phyloP scores from a whole-genome alignment of 2,113 vertebrate genomes.

The Connochaetes taurinus region DNA sequence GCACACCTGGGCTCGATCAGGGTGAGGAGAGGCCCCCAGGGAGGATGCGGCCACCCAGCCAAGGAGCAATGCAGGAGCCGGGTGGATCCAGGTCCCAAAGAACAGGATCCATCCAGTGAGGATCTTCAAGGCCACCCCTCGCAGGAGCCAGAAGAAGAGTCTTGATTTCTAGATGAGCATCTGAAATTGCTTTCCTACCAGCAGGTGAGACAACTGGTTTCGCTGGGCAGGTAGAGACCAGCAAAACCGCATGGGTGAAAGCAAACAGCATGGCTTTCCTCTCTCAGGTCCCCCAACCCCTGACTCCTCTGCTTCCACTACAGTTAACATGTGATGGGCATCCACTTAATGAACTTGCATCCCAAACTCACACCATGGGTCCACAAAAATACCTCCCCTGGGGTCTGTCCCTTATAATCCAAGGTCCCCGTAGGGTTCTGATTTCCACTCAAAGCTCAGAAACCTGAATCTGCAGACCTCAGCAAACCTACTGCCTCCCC shows the following conservation, averaged over 20 bases:
- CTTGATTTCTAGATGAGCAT: not conserved
- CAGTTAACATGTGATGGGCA: not conserved
- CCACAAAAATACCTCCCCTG: not conserved
- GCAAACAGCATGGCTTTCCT: not conserved
- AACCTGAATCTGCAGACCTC: not conserved
- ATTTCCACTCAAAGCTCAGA: not conserved
- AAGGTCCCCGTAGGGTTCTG: not conserved
- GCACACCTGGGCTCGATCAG: accelerated
- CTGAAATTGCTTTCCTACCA: not conserved
- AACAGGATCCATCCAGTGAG: not conserved
- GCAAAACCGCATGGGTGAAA: not conserved
- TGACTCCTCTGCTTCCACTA: no score
- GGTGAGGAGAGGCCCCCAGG: not conserved
- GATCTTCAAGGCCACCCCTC: not conserved
- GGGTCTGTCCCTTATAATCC: not conserved
- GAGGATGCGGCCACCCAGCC: not conserved
- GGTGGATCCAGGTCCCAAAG: not conserved
- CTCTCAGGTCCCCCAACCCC: not conserved
- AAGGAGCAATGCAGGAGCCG: accelerated
- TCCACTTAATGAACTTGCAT: not conserved
- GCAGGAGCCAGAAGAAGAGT: not conserved
- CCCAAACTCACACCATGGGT: not conserved
- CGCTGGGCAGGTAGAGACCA: not conserved
- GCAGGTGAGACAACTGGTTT: not conserved
- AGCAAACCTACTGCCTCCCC: not conserved